Evolutionary conservation across 2,797 vertebrate genomes (phyloP).

Genomic region (Danio aesculapii): DNA sequence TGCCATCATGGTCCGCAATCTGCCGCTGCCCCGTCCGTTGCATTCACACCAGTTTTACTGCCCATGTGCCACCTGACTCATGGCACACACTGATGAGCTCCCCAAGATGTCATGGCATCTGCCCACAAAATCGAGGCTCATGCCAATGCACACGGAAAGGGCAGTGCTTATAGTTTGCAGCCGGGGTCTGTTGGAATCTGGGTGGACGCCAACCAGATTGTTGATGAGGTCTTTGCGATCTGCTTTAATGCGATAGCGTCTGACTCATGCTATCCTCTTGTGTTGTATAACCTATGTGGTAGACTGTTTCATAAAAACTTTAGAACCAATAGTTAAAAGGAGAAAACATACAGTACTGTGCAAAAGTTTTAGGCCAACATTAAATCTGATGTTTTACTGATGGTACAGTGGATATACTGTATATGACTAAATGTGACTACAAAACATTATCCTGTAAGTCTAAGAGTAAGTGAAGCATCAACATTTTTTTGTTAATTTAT

Average conservation of each 20-base stretch:
- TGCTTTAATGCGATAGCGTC: slow-evolving; percentile 13
- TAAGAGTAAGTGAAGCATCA: no score
- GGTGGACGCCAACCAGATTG: slow-evolving; percentile 25
- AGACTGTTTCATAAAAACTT: background rate
- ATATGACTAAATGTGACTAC: no score
- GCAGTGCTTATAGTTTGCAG: slow-evolving; percentile 27
- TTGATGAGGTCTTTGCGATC: slow-evolving; percentile 15
- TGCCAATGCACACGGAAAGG: slow-evolving; percentile 33
- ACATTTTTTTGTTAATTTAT: no score
- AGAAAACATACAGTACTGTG: no score
- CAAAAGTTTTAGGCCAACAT: no score
- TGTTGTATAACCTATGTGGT: background rate
- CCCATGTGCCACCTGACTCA: slow-evolving; percentile 46
- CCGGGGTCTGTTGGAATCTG: slow-evolving; percentile 5
- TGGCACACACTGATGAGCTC: slow-evolving; percentile 49
- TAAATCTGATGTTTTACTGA: no score
- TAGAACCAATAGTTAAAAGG: background rate
- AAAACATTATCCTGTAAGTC: no score
- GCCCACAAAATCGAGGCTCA: slow-evolving; percentile 53
- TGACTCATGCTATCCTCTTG: slow-evolving; percentile 2
- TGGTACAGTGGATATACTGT: no score
- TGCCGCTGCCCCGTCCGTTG: slow-evolving; percentile 63
- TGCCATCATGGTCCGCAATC: slow-evolving; percentile 70
- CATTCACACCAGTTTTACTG: slow-evolving; percentile 48
- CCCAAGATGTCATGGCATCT: slow-evolving; percentile 73